Evolutionary conservation across 2,797 vertebrate species (phyloP).

Genomic region (Syndactyla subalaris): DNA sequence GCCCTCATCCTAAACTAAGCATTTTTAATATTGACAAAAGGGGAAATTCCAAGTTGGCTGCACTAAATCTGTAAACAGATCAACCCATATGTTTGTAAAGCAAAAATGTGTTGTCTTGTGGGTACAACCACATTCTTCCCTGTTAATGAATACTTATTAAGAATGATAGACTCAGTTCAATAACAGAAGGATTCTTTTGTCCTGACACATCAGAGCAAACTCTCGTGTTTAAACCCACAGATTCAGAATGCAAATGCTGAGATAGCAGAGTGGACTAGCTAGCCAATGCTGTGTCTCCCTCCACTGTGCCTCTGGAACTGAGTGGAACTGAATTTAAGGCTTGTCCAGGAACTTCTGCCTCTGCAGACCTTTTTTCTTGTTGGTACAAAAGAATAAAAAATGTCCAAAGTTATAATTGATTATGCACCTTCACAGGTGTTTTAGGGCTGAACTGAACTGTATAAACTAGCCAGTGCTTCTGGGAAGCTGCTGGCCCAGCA

Average conservation of each 20-base stretch:
- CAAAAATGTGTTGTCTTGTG: background rate
- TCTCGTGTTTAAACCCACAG: background rate
- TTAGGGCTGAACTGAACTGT: background rate
- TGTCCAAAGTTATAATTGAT: accelerated
- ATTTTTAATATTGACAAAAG: background rate
- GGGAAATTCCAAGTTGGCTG: background rate
- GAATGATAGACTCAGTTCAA: background rate
- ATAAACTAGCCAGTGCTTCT: background rate
- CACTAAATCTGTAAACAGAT: background rate
- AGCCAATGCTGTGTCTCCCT: background rate
- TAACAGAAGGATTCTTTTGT: background rate
- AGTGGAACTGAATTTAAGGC: background rate
- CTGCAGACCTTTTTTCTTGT: background rate
- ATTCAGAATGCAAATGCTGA: background rate
- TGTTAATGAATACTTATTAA: background rate
- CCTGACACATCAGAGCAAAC: background rate
- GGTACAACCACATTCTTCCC: background rate
- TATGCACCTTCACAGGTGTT: background rate
- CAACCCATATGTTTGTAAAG: background rate
- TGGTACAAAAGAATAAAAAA: background rate
- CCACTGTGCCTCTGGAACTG: background rate
- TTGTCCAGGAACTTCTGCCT: background rate
- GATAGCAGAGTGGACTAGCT: background rate
- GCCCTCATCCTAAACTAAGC: background rate
- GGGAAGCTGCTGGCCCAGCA: background rate